Conservation (phyloP, 1,140 invertebrate genomes). For the Calliopsis andreniformis region DNA sequence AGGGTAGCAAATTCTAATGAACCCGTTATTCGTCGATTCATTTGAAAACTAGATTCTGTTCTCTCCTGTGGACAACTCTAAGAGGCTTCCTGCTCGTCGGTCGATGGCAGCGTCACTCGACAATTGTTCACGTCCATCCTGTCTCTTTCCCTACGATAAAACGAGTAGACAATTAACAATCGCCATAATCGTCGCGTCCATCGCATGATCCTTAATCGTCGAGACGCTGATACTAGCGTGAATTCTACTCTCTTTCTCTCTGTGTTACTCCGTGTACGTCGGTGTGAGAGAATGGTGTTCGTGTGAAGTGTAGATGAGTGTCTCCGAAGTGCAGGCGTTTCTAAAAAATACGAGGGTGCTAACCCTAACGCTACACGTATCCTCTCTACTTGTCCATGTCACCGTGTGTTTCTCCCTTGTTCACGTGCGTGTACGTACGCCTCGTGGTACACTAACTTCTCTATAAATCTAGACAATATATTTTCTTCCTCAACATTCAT, state of each 20-base stretch:
- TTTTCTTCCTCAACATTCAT: conserved; percentile 71
- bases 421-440: conserved; percentile 37
- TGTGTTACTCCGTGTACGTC: neutral
- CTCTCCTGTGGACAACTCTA: neutral
- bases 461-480: conserved; percentile 72
- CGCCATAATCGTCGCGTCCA: conserved; percentile 12
- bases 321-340: conserved; percentile 24
- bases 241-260: neutral
- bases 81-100: neutral
- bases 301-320: neutral
- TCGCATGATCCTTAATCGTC: neutral
- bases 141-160: conserved; percentile 12
- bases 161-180: conserved; percentile 39
- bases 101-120: neutral
- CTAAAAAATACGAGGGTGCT: conserved; percentile 41
- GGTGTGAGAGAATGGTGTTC: neutral
- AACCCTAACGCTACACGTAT: conserved; percentile 39
- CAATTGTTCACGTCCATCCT: neutral
- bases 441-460: conserved; percentile 58
- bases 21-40: no score
- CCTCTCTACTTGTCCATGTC: conserved; percentile 30
- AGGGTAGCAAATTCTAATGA: no score
- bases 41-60: neutral
- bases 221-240: neutral
- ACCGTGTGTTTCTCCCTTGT: neutral